Evolutionary conservation across 2,113 vertebrate species (phyloP), one percentile per base, ranked within the genome.

Genomic region (Lanius collurio): DNA sequence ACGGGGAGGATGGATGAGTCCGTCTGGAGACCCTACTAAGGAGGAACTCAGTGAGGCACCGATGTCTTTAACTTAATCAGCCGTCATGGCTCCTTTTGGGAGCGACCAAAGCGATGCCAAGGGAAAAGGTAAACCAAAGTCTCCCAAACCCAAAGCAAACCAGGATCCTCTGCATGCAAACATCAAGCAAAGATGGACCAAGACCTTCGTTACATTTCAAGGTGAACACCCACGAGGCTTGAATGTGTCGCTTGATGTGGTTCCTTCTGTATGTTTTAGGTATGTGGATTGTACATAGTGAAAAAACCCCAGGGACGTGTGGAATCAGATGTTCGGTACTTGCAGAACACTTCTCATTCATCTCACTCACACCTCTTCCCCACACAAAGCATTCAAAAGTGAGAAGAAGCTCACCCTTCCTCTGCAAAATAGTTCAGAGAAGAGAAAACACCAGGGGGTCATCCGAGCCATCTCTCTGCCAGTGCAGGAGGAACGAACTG

Each of bases 1-100:
- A 98, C 99, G 2, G 99, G 99, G 28, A 99, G 99, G 92, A 98
- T 99, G 98, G 99, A 99, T 78, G 99, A 99, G 95, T 99, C 99
- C 0, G 99, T 99, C 95, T 99, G 99, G 99, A 98, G 99, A 93
- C 99, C 99, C 71, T 99, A 99, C 94, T 99, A 90, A 95, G 94
- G 59, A 81, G 78, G 47, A 85, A 39, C 85, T 68, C 63, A 9
- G 8, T 63, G 8, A 39, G 42, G 53, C 53, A 10, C 35, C 6
- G 0, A 9, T 11, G 56, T 17, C 90, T 84, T 56, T 53, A 30
- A 70, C 33, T 65, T 8, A 11, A 47, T 83, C 75, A 16, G 62
- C 79, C 70, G 2, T 69, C 6, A 0, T 42, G 77, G 56, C 65
- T 94, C 88, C 85, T 88, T 37, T 27, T 3, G 82, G 64, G 46